Evolutionary conservation across 2,113 vertebrate genomes (phyloP).

Genomic region (Larimichthys crocea): DNA sequence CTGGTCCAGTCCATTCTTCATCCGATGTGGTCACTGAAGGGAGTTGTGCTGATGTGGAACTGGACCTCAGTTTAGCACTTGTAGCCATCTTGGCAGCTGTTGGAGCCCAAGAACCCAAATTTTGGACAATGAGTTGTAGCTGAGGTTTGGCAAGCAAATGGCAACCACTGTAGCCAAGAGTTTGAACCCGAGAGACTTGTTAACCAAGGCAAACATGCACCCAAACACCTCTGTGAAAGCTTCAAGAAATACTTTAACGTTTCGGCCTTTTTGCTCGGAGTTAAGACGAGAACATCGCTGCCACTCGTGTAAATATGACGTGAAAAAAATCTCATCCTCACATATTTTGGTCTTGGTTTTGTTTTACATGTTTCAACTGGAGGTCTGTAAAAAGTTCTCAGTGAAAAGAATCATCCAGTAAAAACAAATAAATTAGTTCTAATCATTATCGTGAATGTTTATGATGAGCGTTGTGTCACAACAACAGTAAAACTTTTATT

Average conservation of each 20-base stretch:
- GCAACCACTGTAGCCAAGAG: not conserved
- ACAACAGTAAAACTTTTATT: conserved; percentile 8
- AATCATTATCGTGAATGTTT: not conserved
- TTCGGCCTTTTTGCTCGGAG: no score
- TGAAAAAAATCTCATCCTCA: not conserved
- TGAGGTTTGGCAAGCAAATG: not conserved
- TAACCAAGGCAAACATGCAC: not conserved
- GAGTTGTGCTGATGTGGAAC: not conserved
- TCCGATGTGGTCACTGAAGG: not conserved
- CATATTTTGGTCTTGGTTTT: not conserved
- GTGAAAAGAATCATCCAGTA: not conserved
- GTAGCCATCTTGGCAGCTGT: not conserved
- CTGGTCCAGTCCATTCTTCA: not conserved
- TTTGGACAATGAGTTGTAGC: not conserved
- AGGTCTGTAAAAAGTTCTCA: not conserved
- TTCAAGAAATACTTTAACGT: no score
- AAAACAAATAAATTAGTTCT: not conserved
- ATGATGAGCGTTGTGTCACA: not conserved
- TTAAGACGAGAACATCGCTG: no score
- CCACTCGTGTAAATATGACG: no score
- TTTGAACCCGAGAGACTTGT: not conserved
- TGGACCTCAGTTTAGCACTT: not conserved
- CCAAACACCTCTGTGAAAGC: not conserved
- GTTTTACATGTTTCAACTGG: not conserved
- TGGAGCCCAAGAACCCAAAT: not conserved